Conservation (phyloP, 2,888 invertebrate species). For the Tipula lateralis region DNA sequence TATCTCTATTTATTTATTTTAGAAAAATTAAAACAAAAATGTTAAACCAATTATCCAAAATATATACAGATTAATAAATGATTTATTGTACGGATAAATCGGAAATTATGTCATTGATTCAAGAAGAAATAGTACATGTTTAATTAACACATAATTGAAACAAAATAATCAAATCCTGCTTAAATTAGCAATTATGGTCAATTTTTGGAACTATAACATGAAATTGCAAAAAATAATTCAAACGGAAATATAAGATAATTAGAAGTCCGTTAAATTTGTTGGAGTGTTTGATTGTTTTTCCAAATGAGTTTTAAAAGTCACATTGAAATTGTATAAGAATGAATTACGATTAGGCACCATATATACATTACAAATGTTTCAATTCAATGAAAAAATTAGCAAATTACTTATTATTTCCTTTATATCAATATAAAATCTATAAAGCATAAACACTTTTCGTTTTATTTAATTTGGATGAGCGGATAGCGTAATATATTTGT, state of each 20-base stretch:
- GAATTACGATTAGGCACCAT: not conserved
- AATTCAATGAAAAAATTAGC: not conserved
- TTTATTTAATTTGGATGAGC: not conserved
- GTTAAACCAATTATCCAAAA: constrained; percentile 11
- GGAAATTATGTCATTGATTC: constrained; percentile 11
- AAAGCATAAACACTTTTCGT: not conserved
- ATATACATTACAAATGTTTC: not conserved
- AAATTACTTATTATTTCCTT: not conserved
- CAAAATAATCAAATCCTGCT: not conserved
- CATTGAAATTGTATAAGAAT: not conserved
- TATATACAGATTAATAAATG: not conserved
- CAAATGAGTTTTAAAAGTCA: not conserved
- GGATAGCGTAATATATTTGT: not conserved
- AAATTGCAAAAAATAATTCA: not conserved
- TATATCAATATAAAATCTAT: not conserved
- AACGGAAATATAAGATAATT: not conserved
- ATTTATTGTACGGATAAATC: not conserved
- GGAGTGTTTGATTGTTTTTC: not conserved
- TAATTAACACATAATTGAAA: not conserved
- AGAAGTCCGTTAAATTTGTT: not conserved
- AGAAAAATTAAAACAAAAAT: not conserved
- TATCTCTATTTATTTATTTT: not conserved
- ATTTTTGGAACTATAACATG: not conserved
- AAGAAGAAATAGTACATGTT: not conserved
- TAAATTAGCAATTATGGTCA: not conserved